These are phyloP conservation scores for Paralichthys olivaceus DNA, from an alignment of 2,113 vertebrate genomes.

Conservation along the genomic window DNA sequence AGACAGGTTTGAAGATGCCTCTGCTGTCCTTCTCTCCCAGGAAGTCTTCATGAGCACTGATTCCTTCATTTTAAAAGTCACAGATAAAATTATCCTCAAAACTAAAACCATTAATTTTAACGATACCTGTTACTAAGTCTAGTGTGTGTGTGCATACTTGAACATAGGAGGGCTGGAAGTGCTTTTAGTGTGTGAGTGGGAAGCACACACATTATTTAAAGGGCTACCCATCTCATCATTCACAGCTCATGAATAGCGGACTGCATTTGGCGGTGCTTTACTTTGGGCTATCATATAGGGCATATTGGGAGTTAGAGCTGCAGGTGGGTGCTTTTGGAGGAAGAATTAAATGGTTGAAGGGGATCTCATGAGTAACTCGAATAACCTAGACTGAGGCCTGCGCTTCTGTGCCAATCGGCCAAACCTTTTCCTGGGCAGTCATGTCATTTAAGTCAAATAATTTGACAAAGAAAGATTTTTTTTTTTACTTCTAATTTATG, in stretches of 20 bases:
- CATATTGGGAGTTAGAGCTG: slow-evolving; percentile 10
- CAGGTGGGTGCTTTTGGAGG: slow-evolving; percentile 26
- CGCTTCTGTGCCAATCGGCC: not conserved
- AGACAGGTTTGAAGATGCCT: slow-evolving; percentile 60
- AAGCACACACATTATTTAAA: slow-evolving; percentile 50
- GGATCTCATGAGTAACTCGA: slow-evolving; percentile 15
- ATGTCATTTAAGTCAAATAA: not conserved
- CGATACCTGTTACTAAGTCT: slow-evolving; percentile 8
- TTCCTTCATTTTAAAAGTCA: slow-evolving; percentile 65
- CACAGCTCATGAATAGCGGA: slow-evolving; percentile 48
- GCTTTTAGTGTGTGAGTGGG: slow-evolving; percentile 32
- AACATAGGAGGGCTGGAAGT: not conserved
- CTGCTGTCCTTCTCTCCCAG: slow-evolving; percentile 38
- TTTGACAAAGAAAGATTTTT: not conserved
- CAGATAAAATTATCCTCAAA: slow-evolving; percentile 41
- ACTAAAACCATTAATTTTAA: not conserved
- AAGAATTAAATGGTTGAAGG: slow-evolving; percentile 16
- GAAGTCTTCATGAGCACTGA: slow-evolving; percentile 46
- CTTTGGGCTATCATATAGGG: slow-evolving; percentile 23
- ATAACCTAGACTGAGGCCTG: not conserved
- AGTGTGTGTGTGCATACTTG: not conserved
- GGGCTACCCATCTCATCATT: slow-evolving; percentile 49
- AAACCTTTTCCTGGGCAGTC: not conserved
- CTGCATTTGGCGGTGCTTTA: slow-evolving; percentile 20
- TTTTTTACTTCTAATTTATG: not conserved